phyloP scores from a whole-genome alignment of 2,888 invertebrate species.

The Acleris emargana region DNA sequence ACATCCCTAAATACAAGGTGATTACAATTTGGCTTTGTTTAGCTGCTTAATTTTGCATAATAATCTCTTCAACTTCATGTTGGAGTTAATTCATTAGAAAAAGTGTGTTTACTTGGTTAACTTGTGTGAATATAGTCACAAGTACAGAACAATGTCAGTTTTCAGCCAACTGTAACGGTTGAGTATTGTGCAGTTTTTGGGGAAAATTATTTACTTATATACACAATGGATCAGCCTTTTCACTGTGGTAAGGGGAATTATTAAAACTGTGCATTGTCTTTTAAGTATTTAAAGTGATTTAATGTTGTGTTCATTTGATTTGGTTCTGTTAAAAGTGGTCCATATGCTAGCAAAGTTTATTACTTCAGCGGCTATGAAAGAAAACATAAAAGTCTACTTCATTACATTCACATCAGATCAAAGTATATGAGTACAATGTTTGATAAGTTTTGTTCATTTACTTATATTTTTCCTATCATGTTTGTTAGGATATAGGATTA shows the following conservation, averaged over 20 bases:
- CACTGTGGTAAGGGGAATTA: conserved; percentile 61
- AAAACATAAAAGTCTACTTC: too few relatives aligned
- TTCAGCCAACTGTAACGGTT: conserved; percentile 69
- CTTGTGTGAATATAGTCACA: conserved; percentile 68
- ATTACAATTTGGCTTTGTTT: conserved; percentile 47
- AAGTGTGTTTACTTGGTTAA: conserved; percentile 43
- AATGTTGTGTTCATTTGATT: neutral
- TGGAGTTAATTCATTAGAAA: conserved; percentile 50
- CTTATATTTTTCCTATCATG: too few relatives aligned
- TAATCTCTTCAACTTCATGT: conserved; percentile 62
- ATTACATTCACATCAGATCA: too few relatives aligned
- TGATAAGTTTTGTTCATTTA: too few relatives aligned
- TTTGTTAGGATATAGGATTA: too few relatives aligned
- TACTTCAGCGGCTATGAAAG: neutral
- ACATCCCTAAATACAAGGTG: conserved; percentile 41
- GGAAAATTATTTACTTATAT: conserved; percentile 36
- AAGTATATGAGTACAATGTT: too few relatives aligned
- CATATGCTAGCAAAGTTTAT: conserved; percentile 17
- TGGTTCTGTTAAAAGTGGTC: neutral
- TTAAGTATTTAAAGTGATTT: neutral
- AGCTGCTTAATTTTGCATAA: conserved; percentile 45
- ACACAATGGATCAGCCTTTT: conserved; percentile 64
- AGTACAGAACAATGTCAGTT: conserved; percentile 51
- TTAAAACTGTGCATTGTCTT: neutral
- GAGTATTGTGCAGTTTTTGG: conserved; percentile 43